Percentiles rank a stretch among this genome's conserved stretches.
phyloP scores from a whole-genome alignment of 2,797 vertebrate species.

The Enoplosus armatus region DNA sequence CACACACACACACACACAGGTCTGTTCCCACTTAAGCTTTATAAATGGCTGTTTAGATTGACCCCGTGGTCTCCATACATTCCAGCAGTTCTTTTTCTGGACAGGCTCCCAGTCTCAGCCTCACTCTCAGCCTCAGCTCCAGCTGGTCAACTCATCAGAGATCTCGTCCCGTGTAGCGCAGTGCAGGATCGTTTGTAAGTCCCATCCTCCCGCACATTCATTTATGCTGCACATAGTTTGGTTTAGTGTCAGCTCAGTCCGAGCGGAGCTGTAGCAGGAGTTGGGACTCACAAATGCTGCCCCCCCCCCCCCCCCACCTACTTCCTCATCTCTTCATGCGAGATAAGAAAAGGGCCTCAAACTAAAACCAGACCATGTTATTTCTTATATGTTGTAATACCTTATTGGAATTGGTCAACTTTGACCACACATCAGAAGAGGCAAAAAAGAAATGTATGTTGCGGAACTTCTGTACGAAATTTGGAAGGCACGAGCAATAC shows the following conservation, averaged over 20 bases:
- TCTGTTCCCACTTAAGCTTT: constrained; percentile 34
- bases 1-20: constrained; percentile 1
- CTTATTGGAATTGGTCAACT: too few relatives aligned
- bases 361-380: too few relatives aligned
- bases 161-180: background rate
- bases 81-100: constrained; percentile 29
- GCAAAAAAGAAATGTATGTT: too few relatives aligned
- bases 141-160: background rate
- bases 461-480: too few relatives aligned
- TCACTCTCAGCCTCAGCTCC: constrained; percentile 2
- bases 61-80: constrained; percentile 35
- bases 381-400: too few relatives aligned
- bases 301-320: too few relatives aligned
- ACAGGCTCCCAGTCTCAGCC: background rate
- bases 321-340: background rate
- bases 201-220: background rate
- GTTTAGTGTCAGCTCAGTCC: background rate
- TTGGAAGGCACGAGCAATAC: too few relatives aligned
- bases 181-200: background rate
- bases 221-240: background rate
- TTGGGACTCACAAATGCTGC: background rate
- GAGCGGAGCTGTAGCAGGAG: background rate
- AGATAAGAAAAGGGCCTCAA: background rate
- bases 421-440: too few relatives aligned
- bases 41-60: constrained; percentile 47